Conservation (phyloP, 2,888 invertebrate species). For the Gastrophysa polygoni region DNA sequence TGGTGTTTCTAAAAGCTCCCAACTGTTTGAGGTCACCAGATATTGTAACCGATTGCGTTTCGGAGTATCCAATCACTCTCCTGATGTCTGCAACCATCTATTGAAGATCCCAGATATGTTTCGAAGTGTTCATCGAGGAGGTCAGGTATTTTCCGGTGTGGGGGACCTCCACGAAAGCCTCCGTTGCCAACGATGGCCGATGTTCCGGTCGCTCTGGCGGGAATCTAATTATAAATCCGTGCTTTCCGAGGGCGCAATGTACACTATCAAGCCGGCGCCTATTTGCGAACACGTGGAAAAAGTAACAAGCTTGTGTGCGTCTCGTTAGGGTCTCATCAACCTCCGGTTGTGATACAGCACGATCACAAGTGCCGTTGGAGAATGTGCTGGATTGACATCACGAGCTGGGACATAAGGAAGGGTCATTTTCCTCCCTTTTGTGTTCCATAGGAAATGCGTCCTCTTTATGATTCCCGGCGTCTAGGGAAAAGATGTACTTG, state of each 20-base stretch:
- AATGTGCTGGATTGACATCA: slow-evolving; percentile 12
- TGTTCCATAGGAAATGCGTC: slow-evolving; percentile 2
- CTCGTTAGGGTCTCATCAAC: slow-evolving; percentile 46
- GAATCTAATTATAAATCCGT: slow-evolving; percentile 10
- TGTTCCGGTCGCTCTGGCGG: not conserved
- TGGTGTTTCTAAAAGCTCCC: no score
- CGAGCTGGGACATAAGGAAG: slow-evolving; percentile 12
- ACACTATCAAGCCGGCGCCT: slow-evolving; percentile 34
- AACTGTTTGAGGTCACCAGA: no score
- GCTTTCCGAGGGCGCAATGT: not conserved
- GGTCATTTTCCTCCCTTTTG: slow-evolving; percentile 14
- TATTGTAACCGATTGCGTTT: no score
- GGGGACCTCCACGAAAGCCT: no score
- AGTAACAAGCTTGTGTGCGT: slow-evolving; percentile 43
- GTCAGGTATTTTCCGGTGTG: no score
- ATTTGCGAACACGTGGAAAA: slow-evolving; percentile 39
- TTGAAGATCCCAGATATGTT: no score
- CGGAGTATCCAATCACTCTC: no score
- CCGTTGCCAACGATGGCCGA: not conserved
- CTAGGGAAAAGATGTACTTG: not conserved
- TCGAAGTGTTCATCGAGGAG: no score
- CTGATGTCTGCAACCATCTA: no score
- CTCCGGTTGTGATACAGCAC: slow-evolving; percentile 38
- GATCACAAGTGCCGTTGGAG: slow-evolving; percentile 15
- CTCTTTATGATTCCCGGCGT: not conserved